Conservation (phyloP, 2,888 invertebrate genomes). For the Cantharis rustica region DNA sequence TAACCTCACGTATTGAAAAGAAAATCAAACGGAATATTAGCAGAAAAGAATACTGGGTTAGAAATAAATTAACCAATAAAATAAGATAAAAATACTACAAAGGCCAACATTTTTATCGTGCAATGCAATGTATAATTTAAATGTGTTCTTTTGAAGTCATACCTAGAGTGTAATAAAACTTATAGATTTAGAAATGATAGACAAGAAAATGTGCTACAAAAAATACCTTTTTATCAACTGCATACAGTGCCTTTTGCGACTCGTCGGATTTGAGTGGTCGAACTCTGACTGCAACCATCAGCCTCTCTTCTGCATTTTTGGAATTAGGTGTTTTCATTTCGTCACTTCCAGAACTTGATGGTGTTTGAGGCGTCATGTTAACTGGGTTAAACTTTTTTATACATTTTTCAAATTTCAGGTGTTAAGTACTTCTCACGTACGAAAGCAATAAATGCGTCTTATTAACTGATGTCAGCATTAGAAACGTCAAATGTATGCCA, state of each 20-base stretch:
- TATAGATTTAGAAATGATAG: neutral
- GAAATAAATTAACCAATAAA: no score
- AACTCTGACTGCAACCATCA: constrained; percentile 83
- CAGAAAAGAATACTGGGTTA: no score
- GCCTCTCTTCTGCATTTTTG: constrained; percentile 52
- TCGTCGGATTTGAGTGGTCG: constrained; percentile 82
- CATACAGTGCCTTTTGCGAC: constrained; percentile 74
- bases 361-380: constrained; percentile 51
- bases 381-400: neutral
- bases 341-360: constrained; percentile 55
- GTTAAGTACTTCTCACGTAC: neutral
- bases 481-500: neutral
- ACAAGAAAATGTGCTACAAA: neutral
- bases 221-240: constrained; percentile 79
- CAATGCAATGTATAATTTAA: neutral
- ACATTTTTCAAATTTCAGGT: neutral
- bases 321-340: constrained; percentile 42
- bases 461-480: neutral
- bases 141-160: neutral
- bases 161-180: neutral
- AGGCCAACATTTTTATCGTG: neutral
- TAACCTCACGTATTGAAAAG: no score
- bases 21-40: no score
- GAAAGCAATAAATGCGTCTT: neutral
- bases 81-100: no score